These are phyloP conservation scores for Aphis gossypii DNA, from an alignment of 1,140 invertebrate species.

Conservation along the genomic window DNA sequence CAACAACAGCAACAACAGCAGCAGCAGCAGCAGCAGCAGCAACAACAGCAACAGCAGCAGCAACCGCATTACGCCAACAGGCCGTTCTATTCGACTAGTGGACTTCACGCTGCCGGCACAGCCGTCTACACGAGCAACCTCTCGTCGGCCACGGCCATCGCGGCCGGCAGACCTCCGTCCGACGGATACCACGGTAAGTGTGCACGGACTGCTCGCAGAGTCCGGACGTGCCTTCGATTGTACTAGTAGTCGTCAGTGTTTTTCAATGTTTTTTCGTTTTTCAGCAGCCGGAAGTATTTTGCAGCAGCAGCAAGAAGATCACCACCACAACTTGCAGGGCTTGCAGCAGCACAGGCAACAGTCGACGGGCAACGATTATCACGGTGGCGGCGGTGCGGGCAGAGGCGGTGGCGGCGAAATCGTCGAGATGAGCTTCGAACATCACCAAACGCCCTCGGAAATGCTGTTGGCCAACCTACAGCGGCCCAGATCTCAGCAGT, in stretches of 20 bases:
- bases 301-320: slow-evolving; percentile 20
- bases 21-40: slow-evolving; percentile 66
- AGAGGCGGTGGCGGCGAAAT: slow-evolving; percentile 58
- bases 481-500: slow-evolving; percentile 55
- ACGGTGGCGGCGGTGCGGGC: background rate
- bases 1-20: slow-evolving; percentile 62
- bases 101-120: slow-evolving; percentile 31
- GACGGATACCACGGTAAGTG: slow-evolving; percentile 44
- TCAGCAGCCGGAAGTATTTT: background rate
- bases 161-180: background rate
- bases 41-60: slow-evolving; percentile 62
- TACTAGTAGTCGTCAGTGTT: background rate
- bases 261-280: background rate
- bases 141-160: background rate
- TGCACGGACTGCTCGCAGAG: too few species aligned
- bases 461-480: slow-evolving; percentile 48
- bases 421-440: slow-evolving; percentile 36
- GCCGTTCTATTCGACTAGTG: slow-evolving; percentile 47
- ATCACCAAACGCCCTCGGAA: slow-evolving; percentile 47
- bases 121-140: slow-evolving; percentile 32
- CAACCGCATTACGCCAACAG: slow-evolving; percentile 60
- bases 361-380: slow-evolving; percentile 15
- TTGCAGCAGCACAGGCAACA: slow-evolving; percentile 42
- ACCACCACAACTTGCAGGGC: background rate
- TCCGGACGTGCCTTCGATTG: background rate